A percentile compares a stretch with the other conserved stretches of the same genome.
phyloP scores from a whole-genome alignment of 2,797 vertebrate genomes.

The Pangasius larnaudii region DNA sequence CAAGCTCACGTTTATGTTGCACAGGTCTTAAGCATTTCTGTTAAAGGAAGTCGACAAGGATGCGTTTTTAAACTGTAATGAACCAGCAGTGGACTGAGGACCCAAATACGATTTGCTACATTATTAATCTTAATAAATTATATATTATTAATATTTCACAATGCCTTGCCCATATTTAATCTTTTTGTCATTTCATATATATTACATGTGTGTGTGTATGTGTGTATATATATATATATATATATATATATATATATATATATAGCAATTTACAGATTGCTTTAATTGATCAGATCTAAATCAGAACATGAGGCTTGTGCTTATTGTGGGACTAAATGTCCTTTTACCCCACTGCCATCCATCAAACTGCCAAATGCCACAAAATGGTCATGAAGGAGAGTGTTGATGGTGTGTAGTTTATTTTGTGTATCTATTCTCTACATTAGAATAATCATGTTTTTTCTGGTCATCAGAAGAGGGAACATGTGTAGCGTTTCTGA shows the following conservation, averaged over 20 bases:
- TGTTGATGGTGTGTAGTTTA: not conserved
- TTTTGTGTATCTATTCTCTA: not conserved
- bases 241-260: too few species aligned
- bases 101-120: not conserved
- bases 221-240: too few species aligned
- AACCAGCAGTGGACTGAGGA: not conserved
- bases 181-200: not conserved
- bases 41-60: not conserved
- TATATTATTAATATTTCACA: not conserved
- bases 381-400: not conserved
- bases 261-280: not conserved
- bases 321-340: not conserved
- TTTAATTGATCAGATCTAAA: not conserved
- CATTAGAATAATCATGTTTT: not conserved
- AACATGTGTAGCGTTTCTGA: not conserved
- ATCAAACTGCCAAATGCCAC: not conserved
- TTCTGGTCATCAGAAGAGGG: not conserved
- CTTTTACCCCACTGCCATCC: not conserved
- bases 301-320: not conserved
- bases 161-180: not conserved
- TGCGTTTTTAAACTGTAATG: not conserved
- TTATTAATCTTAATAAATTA: not conserved
- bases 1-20: not conserved
- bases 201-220: too few species aligned
- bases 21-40: not conserved